Conservation (phyloP, 2,113 vertebrate genomes). For the Pedionomus torquatus region DNA sequence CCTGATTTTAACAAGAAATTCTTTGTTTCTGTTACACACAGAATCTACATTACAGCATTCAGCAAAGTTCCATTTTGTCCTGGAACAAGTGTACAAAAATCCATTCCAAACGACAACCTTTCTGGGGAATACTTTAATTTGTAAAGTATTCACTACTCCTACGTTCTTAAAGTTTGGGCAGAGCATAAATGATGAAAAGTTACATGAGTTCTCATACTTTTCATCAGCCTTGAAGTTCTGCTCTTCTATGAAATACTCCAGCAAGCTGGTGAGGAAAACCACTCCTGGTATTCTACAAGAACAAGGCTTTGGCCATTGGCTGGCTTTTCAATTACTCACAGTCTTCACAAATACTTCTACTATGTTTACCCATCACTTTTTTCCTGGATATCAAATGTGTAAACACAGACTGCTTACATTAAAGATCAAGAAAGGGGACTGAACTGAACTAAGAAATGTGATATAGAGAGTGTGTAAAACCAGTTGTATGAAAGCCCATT, state of each 20-base stretch:
- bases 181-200: neutral
- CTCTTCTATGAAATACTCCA: neutral
- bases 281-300: neutral
- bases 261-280: neutral
- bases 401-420: neutral
- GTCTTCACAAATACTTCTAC: neutral
- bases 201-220: neutral
- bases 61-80: neutral
- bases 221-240: neutral
- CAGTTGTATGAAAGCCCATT: neutral
- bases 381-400: neutral
- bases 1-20: neutral
- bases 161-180: neutral
- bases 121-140: neutral
- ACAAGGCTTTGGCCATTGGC: neutral
- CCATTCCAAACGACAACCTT: accelerated
- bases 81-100: neutral
- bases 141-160: neutral
- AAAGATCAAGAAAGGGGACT: neutral
- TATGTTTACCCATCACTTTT: neutral
- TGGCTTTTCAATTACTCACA: neutral
- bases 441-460: neutral
- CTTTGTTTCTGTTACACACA: neutral
- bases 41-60: neutral
- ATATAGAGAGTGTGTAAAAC: neutral